Percentiles rank a stretch among this genome's conserved stretches.
Conservation (phyloP, 2,113 vertebrate genomes). For the Porphyrio hochstetteri region DNA sequence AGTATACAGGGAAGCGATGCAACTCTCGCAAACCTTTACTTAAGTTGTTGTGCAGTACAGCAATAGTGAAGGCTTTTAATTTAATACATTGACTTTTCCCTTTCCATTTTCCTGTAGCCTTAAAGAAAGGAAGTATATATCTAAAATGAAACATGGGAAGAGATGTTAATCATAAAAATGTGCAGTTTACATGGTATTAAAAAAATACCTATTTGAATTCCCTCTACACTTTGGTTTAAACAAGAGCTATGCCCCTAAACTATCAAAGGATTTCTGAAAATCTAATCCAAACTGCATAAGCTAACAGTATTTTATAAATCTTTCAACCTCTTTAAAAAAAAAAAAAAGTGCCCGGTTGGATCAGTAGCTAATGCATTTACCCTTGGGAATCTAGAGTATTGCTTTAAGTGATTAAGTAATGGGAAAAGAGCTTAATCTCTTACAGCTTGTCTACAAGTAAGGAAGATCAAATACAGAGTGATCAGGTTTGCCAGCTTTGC, state of each 20-base stretch:
- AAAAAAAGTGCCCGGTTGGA: neutral
- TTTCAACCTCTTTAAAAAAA: neutral
- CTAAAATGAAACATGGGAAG: neutral
- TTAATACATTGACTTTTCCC: neutral
- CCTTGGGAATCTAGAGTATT: neutral
- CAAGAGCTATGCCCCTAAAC: neutral
- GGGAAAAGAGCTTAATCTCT: constrained; percentile 41
- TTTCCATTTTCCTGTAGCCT: neutral
- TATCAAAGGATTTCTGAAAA: neutral
- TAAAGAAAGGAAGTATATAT: neutral
- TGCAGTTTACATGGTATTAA: neutral
- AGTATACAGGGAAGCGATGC: neutral
- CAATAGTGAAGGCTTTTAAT: neutral
- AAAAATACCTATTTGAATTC: neutral
- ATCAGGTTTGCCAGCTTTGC: constrained; percentile 23
- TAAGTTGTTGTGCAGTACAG: neutral
- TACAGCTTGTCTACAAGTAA: constrained; percentile 17
- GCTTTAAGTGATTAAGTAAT: constrained; percentile 30
- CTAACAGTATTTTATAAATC: neutral
- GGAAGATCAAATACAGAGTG: constrained; percentile 20
- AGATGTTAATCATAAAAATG: neutral
- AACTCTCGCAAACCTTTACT: neutral
- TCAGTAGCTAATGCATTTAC: constrained; percentile 32
- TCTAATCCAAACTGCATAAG: neutral
- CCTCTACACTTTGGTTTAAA: neutral